Percentiles rank a stretch among this genome's conserved stretches.
Conservation (phyloP, 2,797 vertebrate species). For the Gadopsis bispinosus region DNA sequence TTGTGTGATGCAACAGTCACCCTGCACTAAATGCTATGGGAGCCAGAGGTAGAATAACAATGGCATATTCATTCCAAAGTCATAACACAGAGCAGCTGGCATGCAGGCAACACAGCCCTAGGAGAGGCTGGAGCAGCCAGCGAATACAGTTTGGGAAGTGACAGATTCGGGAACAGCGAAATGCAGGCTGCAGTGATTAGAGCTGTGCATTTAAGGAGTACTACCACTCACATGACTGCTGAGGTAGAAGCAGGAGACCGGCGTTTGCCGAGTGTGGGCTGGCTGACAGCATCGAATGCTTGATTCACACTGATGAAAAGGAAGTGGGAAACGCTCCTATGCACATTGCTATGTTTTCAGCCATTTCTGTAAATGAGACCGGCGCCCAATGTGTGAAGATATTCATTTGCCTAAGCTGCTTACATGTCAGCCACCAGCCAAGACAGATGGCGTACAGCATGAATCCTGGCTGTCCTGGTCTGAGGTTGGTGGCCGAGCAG, state of each 20-base stretch:
- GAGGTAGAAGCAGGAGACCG: conserved; percentile 28
- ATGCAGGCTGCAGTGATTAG: conserved; percentile 51
- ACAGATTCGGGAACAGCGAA: conserved; percentile 47
- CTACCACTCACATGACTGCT: conserved; percentile 31
- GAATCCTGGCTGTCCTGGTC: conserved; percentile 48
- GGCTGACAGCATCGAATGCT: conserved; percentile 54
- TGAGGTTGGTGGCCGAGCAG: conserved; percentile 42
- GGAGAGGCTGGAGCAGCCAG: conserved; percentile 52
- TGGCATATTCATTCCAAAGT: conserved; percentile 60
- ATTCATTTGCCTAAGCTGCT: conserved; percentile 69
- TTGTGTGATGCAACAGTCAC: conserved; percentile 66
- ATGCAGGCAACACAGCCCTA: conserved; percentile 51
- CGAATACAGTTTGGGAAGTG: conserved; percentile 53
- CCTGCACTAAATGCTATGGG: conserved; percentile 68
- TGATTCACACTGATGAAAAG: conserved; percentile 57
- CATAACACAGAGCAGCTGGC: conserved; percentile 67
- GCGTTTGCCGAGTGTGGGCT: conserved; percentile 50
- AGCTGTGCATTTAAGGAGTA: conserved; percentile 48
- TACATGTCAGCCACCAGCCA: conserved; percentile 60
- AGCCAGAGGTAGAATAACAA: conserved; percentile 77
- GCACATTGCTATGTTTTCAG: conserved; percentile 38
- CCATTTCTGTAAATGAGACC: conserved; percentile 59
- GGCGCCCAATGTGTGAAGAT: conserved; percentile 51
- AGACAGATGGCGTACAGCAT: conserved; percentile 57
- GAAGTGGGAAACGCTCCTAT: conserved; percentile 49